Conservation (phyloP, 2,797 vertebrate genomes). For the Crenuchus spilurus region DNA sequence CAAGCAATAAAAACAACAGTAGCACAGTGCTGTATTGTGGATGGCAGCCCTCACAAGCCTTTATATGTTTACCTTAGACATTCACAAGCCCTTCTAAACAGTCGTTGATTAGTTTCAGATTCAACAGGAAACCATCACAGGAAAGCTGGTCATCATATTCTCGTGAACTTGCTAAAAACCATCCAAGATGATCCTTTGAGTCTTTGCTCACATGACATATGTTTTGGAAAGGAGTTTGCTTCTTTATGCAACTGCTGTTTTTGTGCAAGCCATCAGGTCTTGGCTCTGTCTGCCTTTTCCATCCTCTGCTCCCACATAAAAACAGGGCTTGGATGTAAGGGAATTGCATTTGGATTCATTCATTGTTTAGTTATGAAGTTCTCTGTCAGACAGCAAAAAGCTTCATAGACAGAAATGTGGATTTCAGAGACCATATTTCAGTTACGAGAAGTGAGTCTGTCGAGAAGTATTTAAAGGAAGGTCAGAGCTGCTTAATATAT, state of each 20-base stretch:
- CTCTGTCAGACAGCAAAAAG: slow-evolving; percentile 14
- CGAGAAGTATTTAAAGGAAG: neutral
- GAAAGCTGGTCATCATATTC: neutral
- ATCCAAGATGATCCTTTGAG: neutral
- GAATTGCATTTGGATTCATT: slow-evolving; percentile 40
- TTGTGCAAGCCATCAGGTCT: slow-evolving; percentile 20
- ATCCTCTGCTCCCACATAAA: slow-evolving; percentile 41
- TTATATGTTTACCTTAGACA: neutral
- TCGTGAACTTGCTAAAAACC: neutral
- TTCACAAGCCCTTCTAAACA: neutral
- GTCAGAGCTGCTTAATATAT: neutral
- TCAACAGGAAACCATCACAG: neutral
- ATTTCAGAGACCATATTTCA: slow-evolving; percentile 20
- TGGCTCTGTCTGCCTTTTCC: slow-evolving; percentile 42
- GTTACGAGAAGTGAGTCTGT: neutral
- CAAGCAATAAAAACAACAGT: slow-evolving; percentile 36
- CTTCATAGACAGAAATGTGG: slow-evolving; percentile 19
- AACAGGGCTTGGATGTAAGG: slow-evolving; percentile 35
- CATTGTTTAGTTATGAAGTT: slow-evolving; percentile 31
- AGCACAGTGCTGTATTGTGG: slow-evolving; percentile 40
- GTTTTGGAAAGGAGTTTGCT: slow-evolving; percentile 29
- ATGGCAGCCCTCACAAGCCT: neutral
- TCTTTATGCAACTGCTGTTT: slow-evolving; percentile 31
- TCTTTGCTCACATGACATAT: neutral
- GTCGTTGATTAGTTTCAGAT: slow-evolving; percentile 1